Base-by-base conservation (phyloP, 2,797 vertebrate species). In the Ataeniobius toweri region DNA sequence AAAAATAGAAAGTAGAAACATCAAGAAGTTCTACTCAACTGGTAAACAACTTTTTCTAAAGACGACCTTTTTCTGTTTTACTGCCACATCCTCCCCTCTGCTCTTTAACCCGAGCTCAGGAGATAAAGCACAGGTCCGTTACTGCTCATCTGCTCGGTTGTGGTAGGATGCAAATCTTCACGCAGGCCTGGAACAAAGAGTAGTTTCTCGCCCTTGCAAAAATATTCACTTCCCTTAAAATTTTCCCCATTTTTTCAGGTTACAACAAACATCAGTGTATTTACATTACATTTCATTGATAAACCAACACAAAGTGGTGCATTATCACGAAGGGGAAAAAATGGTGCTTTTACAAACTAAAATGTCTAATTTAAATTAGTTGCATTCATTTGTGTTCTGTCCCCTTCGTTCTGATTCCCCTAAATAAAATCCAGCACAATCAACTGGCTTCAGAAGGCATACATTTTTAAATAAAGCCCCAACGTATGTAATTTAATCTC, bases 91-190 rank as follows among this genome's bases (percentile, higher is more conserved):
- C 36, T 28, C 28, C 48, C 24, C 26, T 72, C 36, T 1, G n/a
- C 41, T 71, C 28, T 39, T 69, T 65, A 55, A 53, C 50, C 67
- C 46, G 48, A 48, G 72, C 2, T 13, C 46, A n/a, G 63, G 41
- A 55, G 80, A 56, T 72, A 70, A 76, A 41, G 20, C 1, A 28
- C 16, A 71, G 39, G 70, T 65, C 58, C 59, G 44, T 80, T 73
- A 26, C 58, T 46, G 7, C 24, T 56, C 80, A 44, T 51, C 59
- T 50, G 55, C 50, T 71, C 61, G 14, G n/a, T 10, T 48, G 61
- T n/a, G 75, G 61, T 67, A 68, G 50, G 28, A 80, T 74, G 73
- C 75, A 71, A 74, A 84, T 76, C n/a, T 73, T 50, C 26, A 24
- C 9, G 7, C 7, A 0, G 1, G 6, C 28, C 28, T 46, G 22